Percentiles rank a stretch among this genome's conserved stretches.
phyloP scores from a whole-genome alignment of 30 jellyfish, hydroid and myxozoan species.

The Pelagia noctiluca region DNA sequence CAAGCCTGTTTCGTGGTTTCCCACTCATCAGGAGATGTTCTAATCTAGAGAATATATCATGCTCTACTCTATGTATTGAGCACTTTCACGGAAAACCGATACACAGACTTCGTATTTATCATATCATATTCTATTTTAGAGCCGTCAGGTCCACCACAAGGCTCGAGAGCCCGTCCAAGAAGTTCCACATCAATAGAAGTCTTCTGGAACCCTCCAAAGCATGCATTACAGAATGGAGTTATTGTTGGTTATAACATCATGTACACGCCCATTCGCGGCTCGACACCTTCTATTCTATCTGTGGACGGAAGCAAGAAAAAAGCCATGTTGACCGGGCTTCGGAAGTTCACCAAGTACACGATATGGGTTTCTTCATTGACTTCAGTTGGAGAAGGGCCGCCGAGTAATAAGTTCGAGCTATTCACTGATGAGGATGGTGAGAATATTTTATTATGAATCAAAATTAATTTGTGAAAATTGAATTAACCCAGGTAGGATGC shows the following conservation, averaged over 20 bases:
- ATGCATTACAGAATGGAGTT: slow-evolving; percentile 74
- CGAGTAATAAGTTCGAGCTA: slow-evolving; percentile 79
- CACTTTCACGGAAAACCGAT: too few relatives aligned
- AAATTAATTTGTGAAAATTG: too few relatives aligned
- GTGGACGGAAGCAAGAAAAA: slow-evolving; percentile 61
- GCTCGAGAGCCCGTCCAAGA: slow-evolving; percentile 86
- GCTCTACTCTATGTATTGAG: too few relatives aligned
- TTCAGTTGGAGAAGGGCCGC: slow-evolving; percentile 93
- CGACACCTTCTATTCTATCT: slow-evolving; percentile 69
- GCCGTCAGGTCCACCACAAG: slow-evolving; percentile 97
- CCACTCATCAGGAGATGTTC: too few relatives aligned
- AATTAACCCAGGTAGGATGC: too few relatives aligned
- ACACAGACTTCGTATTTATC: too few relatives aligned
- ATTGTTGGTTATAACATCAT: slow-evolving; percentile 76
- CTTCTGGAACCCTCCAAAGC: slow-evolving; percentile 89
- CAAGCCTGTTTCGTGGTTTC: too few relatives aligned
- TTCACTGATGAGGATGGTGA: slow-evolving; percentile 96
- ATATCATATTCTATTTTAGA: slow-evolving; percentile 50
- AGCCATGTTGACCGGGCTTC: slow-evolving; percentile 85
- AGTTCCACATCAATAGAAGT: slow-evolving; percentile 90
- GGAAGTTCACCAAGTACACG: slow-evolving; percentile 85
- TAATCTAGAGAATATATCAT: too few relatives aligned
- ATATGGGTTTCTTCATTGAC: slow-evolving; percentile 92
- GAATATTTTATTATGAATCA: background rate
- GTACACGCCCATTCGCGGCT: slow-evolving; percentile 79